Conservation (phyloP, 2,113 vertebrate genomes). For the Chroicocephalus ridibundus region DNA sequence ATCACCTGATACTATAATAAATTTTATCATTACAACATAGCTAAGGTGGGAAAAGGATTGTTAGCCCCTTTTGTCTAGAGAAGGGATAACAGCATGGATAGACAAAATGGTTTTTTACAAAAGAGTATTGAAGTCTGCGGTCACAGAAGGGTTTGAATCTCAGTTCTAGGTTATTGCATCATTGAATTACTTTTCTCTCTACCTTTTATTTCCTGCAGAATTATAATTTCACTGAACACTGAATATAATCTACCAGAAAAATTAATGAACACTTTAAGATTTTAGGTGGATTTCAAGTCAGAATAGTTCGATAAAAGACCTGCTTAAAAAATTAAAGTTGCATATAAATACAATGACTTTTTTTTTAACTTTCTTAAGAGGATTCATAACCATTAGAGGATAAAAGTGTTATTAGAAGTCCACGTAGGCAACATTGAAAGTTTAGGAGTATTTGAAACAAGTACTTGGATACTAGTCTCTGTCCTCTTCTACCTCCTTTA, state of each 20-base stretch:
- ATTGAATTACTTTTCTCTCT: not conserved
- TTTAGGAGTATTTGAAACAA: not conserved
- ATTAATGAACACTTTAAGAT: not conserved
- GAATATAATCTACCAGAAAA: not conserved
- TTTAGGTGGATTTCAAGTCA: not conserved
- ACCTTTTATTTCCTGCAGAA: not conserved
- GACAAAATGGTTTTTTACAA: not conserved
- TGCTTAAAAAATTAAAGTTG: not conserved
- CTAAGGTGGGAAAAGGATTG: not conserved
- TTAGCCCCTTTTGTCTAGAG: not conserved
- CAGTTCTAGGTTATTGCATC: not conserved
- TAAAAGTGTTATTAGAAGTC: not conserved
- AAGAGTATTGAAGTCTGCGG: not conserved
- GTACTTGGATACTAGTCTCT: not conserved
- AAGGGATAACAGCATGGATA: not conserved
- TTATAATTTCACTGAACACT: not conserved
- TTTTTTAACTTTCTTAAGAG: not conserved
- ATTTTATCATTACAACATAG: not conserved
- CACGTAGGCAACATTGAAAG: not conserved
- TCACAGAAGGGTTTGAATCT: not conserved
- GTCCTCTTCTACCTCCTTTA: not conserved
- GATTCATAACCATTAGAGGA: not conserved
- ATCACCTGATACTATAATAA: not conserved
- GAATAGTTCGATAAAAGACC: not conserved
- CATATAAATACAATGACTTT: not conserved